Base-by-base conservation (phyloP, 2,797 vertebrate species). In the Falco rusticolus region DNA sequence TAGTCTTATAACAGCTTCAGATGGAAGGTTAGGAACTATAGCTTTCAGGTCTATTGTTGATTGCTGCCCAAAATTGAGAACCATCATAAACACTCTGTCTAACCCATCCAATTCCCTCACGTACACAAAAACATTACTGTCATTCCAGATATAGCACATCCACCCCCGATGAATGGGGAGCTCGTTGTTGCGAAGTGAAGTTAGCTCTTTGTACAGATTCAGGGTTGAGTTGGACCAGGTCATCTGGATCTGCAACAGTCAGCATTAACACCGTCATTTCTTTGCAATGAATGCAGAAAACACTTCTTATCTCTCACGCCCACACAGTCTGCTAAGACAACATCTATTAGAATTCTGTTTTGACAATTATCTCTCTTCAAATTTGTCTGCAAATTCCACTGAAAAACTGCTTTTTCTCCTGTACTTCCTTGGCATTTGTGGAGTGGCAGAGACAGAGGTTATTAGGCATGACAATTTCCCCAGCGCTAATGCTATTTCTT, bases 71-170 rank as follows among this genome's bases (percentile, higher is more conserved):
- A 99, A 99, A 97, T 99, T 99, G 57, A 99, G 98, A 92, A 99
- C 97, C 88, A 99, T 94, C 34, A 99, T 98, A 84, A 99, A 99
- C 48, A 98, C 98, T 87, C 33, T 97, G 83, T 97, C 79, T 4
- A 99, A 93, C 31, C 99, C 99, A 13, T 99, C 99, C 66, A 99
- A 48, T 96, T 99, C 99, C 79, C 99, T 98, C 33, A 99, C 96
- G 20, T 98, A 99, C 20, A 98, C 98, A 31, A 99, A 98, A 31
- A 98, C 80, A 3, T 97, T 64, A 11, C 93, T 87, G 57, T 99
- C 98, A 0, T 97, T 97, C 85, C 98, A 98, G 93, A 99, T 1
- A 37, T 98, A 98, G 97, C 99, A 99, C 97, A 99, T 98, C 99
- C 99, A 99, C 3, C 99, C 99, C 5, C 99, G 98, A 11, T 97